Conservation (phyloP, 2,113 vertebrate genomes). For the Bufo bufo region DNA sequence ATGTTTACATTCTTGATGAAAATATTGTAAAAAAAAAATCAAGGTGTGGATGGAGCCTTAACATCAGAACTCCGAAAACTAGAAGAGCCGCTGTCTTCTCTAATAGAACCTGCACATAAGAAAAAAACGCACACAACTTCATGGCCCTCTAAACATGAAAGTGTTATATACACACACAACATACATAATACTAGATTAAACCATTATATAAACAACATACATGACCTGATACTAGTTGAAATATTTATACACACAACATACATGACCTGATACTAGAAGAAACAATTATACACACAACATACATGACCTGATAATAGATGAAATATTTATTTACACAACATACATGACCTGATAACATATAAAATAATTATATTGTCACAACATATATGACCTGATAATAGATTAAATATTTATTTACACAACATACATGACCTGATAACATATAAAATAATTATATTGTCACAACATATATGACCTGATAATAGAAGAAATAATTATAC, state of each 20-base stretch:
- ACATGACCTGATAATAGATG: background rate
- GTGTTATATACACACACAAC: background rate
- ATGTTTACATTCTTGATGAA: background rate
- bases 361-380: background rate
- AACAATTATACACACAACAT: background rate
- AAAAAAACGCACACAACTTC: background rate
- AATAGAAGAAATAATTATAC: no score
- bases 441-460: no score
- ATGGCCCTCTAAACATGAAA: background rate
- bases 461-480: background rate
- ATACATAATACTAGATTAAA: background rate
- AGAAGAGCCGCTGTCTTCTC: background rate
- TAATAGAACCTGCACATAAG: background rate
- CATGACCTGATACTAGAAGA: background rate
- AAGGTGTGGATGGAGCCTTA: background rate
- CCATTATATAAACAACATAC: background rate
- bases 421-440: background rate
- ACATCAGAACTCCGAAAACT: background rate
- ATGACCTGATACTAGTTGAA: background rate
- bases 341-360: background rate
- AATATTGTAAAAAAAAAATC: background rate
- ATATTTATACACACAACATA: background rate
- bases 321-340: background rate
- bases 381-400: background rate
- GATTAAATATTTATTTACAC: background rate